A percentile compares a stretch with the other conserved stretches of the same genome.
Conservation (phyloP, 2,113 vertebrate genomes). For the Alligator mississippiensis region DNA sequence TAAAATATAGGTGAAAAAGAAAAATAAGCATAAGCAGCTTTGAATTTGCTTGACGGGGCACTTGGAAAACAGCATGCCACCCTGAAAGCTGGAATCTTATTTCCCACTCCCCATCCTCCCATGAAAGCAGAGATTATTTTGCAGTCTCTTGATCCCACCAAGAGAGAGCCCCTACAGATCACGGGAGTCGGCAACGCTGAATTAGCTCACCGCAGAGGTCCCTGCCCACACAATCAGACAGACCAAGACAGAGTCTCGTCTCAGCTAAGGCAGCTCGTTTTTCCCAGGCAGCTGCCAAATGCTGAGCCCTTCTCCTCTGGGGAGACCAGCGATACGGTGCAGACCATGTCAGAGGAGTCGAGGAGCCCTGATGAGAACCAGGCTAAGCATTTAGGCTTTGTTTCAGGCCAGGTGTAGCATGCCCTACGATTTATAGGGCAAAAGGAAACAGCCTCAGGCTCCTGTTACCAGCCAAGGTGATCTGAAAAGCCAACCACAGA, state of each 20-base stretch:
- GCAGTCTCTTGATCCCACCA: not conserved
- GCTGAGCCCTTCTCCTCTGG: not conserved
- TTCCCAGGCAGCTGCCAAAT: not conserved
- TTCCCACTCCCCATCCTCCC: not conserved
- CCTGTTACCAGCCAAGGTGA: not conserved
- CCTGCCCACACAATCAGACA: no score
- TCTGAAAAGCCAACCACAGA: not conserved
- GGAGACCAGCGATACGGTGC: not conserved
- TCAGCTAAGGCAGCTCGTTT: not conserved
- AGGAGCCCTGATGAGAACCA: not conserved
- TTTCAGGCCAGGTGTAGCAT: not conserved
- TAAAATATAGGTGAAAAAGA: not conserved
- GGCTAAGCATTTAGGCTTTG: not conserved
- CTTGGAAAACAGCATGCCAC: no score
- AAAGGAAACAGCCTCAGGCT: no score
- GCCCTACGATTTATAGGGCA: not conserved
- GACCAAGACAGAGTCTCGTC: not conserved
- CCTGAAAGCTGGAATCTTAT: no score
- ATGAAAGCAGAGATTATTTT: not conserved
- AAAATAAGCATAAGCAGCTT: not conserved
- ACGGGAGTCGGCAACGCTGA: accelerated
- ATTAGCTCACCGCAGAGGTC: not conserved
- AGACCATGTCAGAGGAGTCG: not conserved
- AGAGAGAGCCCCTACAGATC: not conserved
- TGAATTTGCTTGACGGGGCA: not conserved